Evolutionary conservation across 1,140 invertebrate species (phyloP), one percentile per base, ranked within the genome.

Genomic region (Conus betulinus): DNA sequence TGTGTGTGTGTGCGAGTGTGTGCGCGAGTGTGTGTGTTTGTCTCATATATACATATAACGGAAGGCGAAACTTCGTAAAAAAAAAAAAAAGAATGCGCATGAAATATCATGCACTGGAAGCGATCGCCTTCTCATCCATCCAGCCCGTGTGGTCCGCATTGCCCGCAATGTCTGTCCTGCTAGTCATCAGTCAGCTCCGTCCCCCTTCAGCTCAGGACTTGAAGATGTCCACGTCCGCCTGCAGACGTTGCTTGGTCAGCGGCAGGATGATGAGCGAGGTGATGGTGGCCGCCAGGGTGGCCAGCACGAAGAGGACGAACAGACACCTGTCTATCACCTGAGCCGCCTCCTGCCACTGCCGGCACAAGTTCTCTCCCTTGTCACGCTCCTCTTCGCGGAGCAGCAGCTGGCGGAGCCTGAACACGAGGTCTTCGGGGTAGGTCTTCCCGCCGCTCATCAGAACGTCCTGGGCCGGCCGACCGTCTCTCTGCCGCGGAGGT

Each of bases 321-420:
- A 99, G 98, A 82, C 99, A 96, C 92, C 99, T 97, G 96, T 99
- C 99, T 91, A 99, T 99, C 63, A 99, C 98, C 98, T 99, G 99
- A 52, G 99, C 98, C 11, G 99, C 99, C 95, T 99, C 99, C 94
- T 99, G 99, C 99, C 99, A 99, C 90, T 96, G 95, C 52, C 90
- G 90, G n/a, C 91, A 89, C 39, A 91, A 55, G 39, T 89, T 57
- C 11, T 91, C 90, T n/a, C 84, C 79, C 25, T 86, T 87, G 15
- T 91, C 90, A 6, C 89, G 88, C 82, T 92, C 91, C 13, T 90
- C 89, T 85, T 93, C 93, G 25, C 87, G 87, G 10, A 86, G 71
- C 0, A 93, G 90, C 10, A 93, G 67, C 53, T 85, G 57, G 23
- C 91, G 91, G 20, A 93, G 88, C 76, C 91, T 89, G 11, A 85